Evolutionary conservation across 2,113 vertebrate species (phyloP).

Genomic region (Uria aalge): DNA sequence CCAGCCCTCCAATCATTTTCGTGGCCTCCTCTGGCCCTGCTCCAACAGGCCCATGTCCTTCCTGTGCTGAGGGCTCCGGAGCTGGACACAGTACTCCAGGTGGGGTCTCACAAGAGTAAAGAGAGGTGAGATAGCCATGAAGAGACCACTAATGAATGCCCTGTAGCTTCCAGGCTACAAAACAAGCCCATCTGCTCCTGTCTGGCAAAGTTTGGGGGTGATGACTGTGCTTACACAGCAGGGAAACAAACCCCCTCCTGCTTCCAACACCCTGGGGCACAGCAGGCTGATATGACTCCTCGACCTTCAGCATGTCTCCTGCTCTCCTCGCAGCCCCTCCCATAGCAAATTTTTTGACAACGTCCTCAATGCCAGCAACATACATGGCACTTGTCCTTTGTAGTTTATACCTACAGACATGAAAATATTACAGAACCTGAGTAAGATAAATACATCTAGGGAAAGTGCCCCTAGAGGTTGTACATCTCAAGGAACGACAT

Average conservation of each 20-base stretch:
- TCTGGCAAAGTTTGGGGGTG: not conserved
- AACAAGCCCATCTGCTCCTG: not conserved
- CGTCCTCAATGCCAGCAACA: not conserved
- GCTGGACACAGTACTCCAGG: too few species aligned
- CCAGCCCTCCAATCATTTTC: too few species aligned
- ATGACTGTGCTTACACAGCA: not conserved
- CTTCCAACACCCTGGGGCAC: accelerated
- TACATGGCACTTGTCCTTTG: not conserved
- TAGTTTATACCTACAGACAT: accelerated
- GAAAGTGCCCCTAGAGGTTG: not conserved
- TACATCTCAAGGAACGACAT: accelerated
- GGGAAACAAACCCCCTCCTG: not conserved
- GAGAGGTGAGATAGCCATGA: not conserved
- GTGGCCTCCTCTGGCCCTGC: too few species aligned
- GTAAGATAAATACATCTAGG: not conserved
- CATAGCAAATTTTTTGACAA: not conserved
- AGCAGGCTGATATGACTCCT: accelerated
- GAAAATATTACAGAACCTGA: not conserved
- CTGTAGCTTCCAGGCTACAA: not conserved
- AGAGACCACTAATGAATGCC: not conserved
- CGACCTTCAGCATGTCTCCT: not conserved
- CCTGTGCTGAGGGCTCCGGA: too few species aligned
- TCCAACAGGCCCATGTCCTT: too few species aligned
- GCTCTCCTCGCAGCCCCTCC: not conserved
- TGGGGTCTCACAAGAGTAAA: not conserved